Evolutionary conservation across 2,888 invertebrate genomes (phyloP), one percentile per base, ranked within the genome.

Genomic region (Ormyrus rosae): DNA sequence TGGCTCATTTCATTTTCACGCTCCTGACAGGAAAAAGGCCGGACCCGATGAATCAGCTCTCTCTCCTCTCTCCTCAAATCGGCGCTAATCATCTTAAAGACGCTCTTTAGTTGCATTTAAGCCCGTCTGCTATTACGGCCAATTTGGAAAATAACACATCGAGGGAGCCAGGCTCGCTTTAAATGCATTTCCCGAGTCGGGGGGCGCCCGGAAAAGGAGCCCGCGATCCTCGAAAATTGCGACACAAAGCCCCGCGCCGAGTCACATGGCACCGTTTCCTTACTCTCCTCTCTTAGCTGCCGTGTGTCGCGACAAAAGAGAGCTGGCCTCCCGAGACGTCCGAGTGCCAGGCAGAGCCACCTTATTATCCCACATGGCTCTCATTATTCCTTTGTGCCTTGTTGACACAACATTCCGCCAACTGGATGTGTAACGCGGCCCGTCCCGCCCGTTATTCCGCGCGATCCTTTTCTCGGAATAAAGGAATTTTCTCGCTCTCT

Each of bases 311-410:
- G 76, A 81, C 76, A 81, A 81, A 81, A 61, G 13, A 13, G 13
- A 13, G 76, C 60, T 68, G 65, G 67, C 64, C 34, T 34, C 34
- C 63, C n/a, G 11, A 51, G 65, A 55, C 64, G 51, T 48, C 73
- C 51, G 51, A 72, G 70, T 58, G 72, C 77, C 64, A 60, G 74
- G 60, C 78, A 75, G 34, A 34, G 34, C 55, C 75, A 63, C 56
- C 72, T 78, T 70, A 81, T 81, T 81, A 81, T 78, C 70, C 78
- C 58, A 61, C 11, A 10, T 67, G 11, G 56, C 78, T 34, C 74
- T 81, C 74, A 78, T 78, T 75, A 78, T 78, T 81, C 74, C 75
- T 61, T 78, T 78, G 81, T 81, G 74, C 19, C 63, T 72, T 78
- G 81, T 78, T 81, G 81, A 81, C 81, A 78, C 68, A 81, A 75